Percentiles rank a stretch among this genome's conserved stretches.
Conservation (phyloP, 2,113 vertebrate genomes). For the Podocnemis expansa region DNA sequence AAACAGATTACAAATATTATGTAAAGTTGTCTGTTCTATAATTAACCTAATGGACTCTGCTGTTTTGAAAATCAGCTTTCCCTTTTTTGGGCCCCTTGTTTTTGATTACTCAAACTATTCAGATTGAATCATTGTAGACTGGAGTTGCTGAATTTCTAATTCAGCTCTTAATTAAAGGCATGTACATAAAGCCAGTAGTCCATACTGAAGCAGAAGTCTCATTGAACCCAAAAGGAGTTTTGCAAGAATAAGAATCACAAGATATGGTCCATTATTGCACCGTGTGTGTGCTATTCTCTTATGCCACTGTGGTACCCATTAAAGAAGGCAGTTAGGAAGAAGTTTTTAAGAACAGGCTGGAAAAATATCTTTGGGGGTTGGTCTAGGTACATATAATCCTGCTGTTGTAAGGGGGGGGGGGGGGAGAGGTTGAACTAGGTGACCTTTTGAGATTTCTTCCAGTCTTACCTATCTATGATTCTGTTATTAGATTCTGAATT, state of each 20-base stretch:
- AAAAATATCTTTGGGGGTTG: background rate
- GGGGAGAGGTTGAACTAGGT: background rate
- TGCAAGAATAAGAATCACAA: background rate
- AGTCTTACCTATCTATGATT: background rate
- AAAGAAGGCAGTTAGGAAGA: background rate
- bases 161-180: accelerated
- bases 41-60: background rate
- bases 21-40: background rate
- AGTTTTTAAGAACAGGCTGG: background rate
- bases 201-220: background rate
- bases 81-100: background rate
- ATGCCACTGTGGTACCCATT: background rate
- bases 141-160: background rate
- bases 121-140: background rate
- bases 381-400: background rate
- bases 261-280: background rate
- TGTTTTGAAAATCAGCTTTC: slow-evolving; percentile 10
- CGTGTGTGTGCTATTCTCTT: background rate
- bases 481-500: slow-evolving; percentile 1
- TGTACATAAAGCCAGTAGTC: background rate
- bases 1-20: background rate
- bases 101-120: background rate
- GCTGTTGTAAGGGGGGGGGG: background rate
- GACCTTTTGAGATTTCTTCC: background rate
- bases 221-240: background rate